Conservation (phyloP, 2,797 vertebrate genomes). For the Hydrolagus colliei region DNA sequence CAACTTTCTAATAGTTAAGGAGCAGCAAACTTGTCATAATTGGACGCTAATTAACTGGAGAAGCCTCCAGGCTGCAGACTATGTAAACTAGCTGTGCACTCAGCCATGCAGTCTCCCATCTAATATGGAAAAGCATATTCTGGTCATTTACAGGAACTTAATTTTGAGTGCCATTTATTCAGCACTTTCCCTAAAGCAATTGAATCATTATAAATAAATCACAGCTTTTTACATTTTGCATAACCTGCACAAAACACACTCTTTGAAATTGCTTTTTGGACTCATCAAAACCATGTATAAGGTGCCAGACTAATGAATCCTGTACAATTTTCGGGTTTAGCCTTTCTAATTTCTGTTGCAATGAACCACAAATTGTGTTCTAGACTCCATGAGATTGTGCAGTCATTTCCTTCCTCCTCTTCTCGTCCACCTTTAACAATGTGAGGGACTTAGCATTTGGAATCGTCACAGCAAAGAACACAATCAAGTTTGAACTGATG, state of each 20-base stretch:
- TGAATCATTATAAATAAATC: conserved; percentile 29
- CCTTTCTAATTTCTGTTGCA: conserved; percentile 17
- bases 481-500: no score
- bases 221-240: conserved; percentile 13
- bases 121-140: conserved; percentile 29
- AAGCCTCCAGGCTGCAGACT: conserved; percentile 37
- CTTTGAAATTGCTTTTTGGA: background rate
- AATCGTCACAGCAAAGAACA: no score
- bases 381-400: background rate
- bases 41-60: conserved; percentile 44
- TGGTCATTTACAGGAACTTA: conserved; percentile 27
- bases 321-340: conserved; percentile 7
- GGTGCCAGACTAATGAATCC: background rate
- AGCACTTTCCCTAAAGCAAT: conserved; percentile 9
- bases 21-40: conserved; percentile 36
- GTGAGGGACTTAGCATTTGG: no score
- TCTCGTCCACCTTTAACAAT: no score
- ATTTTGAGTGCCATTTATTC: conserved; percentile 23
- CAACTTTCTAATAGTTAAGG: conserved; percentile 27
- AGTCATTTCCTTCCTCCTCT: background rate
- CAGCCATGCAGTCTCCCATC: conserved; percentile 2
- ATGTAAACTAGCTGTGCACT: conserved; percentile 30
- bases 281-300: background rate
- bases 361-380: conserved; percentile 22
- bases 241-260: conserved; percentile 11